Percentiles rank a stretch among this genome's conserved stretches.
Evolutionary conservation across 2,888 invertebrate genomes (phyloP).

Genomic region (Phragmatobia fuliginosa): DNA sequence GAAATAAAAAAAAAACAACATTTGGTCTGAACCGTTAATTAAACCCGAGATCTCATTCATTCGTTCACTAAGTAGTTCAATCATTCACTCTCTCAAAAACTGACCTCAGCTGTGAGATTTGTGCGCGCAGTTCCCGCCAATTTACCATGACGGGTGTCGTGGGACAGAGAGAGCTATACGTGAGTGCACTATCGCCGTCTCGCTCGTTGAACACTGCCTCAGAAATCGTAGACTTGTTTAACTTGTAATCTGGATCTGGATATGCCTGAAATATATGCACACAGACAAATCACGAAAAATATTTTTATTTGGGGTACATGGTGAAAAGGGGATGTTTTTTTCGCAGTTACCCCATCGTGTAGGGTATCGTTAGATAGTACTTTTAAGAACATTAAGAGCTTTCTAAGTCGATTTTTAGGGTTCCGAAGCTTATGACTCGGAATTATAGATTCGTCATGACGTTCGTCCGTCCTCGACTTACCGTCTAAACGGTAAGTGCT

Average conservation of each 20-base stretch:
- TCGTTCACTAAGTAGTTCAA: neutral
- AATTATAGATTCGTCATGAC: no score
- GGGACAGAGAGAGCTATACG: constrained; percentile 93
- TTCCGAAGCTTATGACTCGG: no score
- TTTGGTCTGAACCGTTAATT: no score
- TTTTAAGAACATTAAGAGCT: no score
- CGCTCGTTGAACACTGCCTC: constrained; percentile 86
- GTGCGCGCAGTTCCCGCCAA: constrained; percentile 92
- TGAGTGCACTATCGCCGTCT: constrained; percentile 80
- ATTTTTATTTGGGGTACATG: no score
- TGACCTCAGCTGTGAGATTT: constrained; percentile 64
- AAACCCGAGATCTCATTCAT: neutral
- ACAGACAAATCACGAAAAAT: neutral
- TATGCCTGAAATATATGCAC: constrained; percentile 87
- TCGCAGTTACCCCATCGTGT: no score
- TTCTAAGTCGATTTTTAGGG: no score
- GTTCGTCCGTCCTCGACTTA: no score
- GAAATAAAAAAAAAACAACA: no score
- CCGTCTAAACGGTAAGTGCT: no score
- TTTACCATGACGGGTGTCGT: constrained; percentile 95
- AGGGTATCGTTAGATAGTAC: no score
- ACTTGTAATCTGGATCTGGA: constrained; percentile 96
- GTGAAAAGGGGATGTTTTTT: no score
- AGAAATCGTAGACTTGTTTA: constrained; percentile 95
- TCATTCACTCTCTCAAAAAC: constrained; percentile 12